Base-by-base conservation (phyloP, 2,797 vertebrate genomes). In the Poeciliopsis turneri region DNA sequence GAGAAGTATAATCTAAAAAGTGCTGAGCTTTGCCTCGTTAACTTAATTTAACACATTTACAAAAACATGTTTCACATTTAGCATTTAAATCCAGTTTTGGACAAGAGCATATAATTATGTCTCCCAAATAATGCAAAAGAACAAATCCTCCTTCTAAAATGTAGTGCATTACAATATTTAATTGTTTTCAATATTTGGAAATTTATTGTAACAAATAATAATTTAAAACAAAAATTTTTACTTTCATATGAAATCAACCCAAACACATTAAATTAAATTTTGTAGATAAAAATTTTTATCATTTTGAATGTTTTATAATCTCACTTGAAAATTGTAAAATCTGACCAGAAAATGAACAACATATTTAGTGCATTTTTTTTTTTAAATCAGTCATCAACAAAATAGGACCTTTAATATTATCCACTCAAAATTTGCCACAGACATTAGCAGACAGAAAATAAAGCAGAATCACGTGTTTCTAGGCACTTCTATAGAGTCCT, bases 401-500 rank as follows among this genome's bases (percentile, higher is more conserved):
- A 46, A 71, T n/a, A 46, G 13, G 16, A 8, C 41, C 13, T 46
- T 71, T 46, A 45, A 71, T 45, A 46, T 45, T 2, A 53, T 23
- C 36, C 6, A 51, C 43, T 47, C 43, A 12, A 15, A 76, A 75
- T 59, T 39, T 53, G 13, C 25, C 61, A 36, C 20, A 61, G 28
- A 57, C 30, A 46, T 43, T 36, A 28, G 30, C 28, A 23, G n/a
- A 76, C 9, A 20, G n/a, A 53, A 59, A 76, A 74, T 43, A 11
- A 81, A 39, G 30, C 10, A 75, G 46, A 8, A 59, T 92, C 75
- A 93, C 75, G 70, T 85, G 76, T 93, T 95, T 89, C 86, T 91
- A 74, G 92, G 30, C 61, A 94, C 86, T 90, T 97, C 95, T 18
- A 95, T 95, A 4, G 97, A 97, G 90, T 97, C 96, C 75, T 93